Base-by-base conservation (phyloP, 2,113 vertebrate genomes). In the Cololabis saira region DNA sequence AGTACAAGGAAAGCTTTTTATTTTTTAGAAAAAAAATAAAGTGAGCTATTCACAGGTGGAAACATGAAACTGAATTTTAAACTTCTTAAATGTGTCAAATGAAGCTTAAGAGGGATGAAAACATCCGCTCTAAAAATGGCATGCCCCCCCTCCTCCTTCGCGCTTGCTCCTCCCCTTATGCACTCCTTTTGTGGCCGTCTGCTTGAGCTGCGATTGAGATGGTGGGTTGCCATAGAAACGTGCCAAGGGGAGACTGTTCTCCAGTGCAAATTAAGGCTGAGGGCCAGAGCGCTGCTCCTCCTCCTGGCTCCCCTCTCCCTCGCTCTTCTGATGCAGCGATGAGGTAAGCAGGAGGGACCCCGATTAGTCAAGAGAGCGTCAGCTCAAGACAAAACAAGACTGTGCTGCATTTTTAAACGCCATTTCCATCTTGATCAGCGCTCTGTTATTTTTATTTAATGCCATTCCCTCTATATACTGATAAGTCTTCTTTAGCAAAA, bases 161-260 rank as follows among this genome's bases (percentile, higher is more conserved):
- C 49, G 18, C 64, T 17, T 43, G 42, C 54, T 62, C 49, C 14
- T 13, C 50, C 71, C 56, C 22, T 67, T 51, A 6, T 41, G 43
- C 7, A 13, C 66, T 78, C 52, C 50, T 59, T 81, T 69, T 79
- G 61, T 78, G 40, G 49, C 33, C 33, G 6, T 37, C 33, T 7
- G 76, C 72, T 75, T 17, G n/a, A 80, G 72, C 37, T 70, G 60
- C 52, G 1, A 61, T 42, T 44, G 58, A 68, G 51, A 57, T 61
- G 53, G 71, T 72, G 27, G 22, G 86, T 91, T 91, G 71, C 82
- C 78, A 90, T 91, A 56, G 91, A 69, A 91, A 90, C 89, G 61
- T 16, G 58, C 61, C 43, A 71, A 54, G 78, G 80, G 65, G 71
- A 83, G 66, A 70, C 74, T 59, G n/a, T 69, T 76, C 70, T 71